Conservation (phyloP, 1,140 invertebrate genomes). For the Lepidurus apus region DNA sequence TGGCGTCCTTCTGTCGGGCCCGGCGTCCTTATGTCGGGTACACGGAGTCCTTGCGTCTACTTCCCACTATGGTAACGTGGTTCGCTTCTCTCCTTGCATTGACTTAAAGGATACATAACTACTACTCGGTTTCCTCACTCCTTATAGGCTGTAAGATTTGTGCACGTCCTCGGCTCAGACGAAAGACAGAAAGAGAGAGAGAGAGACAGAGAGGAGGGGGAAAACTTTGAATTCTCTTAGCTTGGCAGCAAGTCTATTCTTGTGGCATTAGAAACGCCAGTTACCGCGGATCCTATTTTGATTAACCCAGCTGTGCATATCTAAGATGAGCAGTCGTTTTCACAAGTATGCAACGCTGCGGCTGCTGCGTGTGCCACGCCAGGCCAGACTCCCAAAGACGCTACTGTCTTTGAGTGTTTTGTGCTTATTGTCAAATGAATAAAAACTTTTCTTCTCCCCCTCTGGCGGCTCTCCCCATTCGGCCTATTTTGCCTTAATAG, state of each 20-base stretch:
- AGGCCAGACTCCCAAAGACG: not conserved
- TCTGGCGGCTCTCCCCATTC: not conserved
- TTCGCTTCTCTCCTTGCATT: too few relatives aligned
- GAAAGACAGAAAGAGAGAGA: too few relatives aligned
- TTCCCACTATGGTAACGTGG: too few relatives aligned
- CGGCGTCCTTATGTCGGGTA: too few relatives aligned
- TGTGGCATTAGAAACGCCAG: not conserved
- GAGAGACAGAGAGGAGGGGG: too few relatives aligned
- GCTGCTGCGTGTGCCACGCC: not conserved
- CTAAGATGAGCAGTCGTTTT: not conserved
- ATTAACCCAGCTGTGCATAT: slow-evolving; percentile 6
- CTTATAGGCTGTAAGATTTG: too few relatives aligned
- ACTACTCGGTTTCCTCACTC: too few relatives aligned
- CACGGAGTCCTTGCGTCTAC: too few relatives aligned
- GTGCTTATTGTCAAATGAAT: not conserved
- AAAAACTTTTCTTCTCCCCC: not conserved
- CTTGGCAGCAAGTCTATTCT: not conserved
- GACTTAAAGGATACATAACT: too few relatives aligned
- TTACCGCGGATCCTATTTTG: not conserved
- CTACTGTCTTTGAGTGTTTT: not conserved
- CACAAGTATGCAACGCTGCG: not conserved
- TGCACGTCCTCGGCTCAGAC: too few relatives aligned
- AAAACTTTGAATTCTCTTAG: too few relatives aligned
- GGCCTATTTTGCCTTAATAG: not conserved
- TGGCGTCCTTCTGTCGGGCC: too few relatives aligned